Conservation (phyloP, 1,140 invertebrate species). For the Diabrotica undecimpunctata region DNA sequence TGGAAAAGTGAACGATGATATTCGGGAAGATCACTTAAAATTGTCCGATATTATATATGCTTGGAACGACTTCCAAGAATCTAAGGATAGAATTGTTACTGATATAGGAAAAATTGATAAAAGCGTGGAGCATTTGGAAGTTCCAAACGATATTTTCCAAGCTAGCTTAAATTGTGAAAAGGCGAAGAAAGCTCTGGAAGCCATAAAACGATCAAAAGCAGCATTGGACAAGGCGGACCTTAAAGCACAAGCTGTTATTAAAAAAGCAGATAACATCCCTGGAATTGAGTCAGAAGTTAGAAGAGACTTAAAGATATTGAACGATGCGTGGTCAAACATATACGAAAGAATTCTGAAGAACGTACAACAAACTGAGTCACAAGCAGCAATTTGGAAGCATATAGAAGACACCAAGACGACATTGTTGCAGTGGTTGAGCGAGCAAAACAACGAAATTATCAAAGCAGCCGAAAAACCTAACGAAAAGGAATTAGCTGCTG, state of each 20-base stretch:
- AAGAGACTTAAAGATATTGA: constrained; percentile 57
- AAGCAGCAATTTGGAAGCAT: constrained; percentile 87
- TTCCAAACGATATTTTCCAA: constrained; percentile 63
- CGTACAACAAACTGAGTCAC: constrained; percentile 78
- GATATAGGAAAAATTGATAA: constrained; percentile 65
- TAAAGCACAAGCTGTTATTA: constrained; percentile 66
- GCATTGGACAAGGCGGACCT: constrained; percentile 71
- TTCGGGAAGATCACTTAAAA: constrained; percentile 71
- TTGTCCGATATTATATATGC: constrained; percentile 68
- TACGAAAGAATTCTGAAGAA: constrained; percentile 67
- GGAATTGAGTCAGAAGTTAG: constrained; percentile 69
- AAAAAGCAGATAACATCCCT: constrained; percentile 70
- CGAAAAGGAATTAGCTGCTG: constrained; percentile 75
- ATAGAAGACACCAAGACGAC: constrained; percentile 82
- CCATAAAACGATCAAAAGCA: constrained; percentile 69
- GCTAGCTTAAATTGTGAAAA: constrained; percentile 65
- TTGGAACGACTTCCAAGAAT: constrained; percentile 72
- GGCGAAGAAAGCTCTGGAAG: constrained; percentile 69
- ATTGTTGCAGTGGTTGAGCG: constrained; percentile 76
- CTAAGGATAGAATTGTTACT: constrained; percentile 63
- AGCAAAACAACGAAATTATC: constrained; percentile 71
- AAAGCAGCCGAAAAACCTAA: constrained; percentile 70
- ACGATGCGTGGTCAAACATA: constrained; percentile 71
- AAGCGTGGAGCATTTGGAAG: constrained; percentile 56
- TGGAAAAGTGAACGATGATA: constrained; percentile 70